Evolutionary conservation across 2,113 vertebrate species (phyloP).

Genomic region (Pitta sordida): DNA sequence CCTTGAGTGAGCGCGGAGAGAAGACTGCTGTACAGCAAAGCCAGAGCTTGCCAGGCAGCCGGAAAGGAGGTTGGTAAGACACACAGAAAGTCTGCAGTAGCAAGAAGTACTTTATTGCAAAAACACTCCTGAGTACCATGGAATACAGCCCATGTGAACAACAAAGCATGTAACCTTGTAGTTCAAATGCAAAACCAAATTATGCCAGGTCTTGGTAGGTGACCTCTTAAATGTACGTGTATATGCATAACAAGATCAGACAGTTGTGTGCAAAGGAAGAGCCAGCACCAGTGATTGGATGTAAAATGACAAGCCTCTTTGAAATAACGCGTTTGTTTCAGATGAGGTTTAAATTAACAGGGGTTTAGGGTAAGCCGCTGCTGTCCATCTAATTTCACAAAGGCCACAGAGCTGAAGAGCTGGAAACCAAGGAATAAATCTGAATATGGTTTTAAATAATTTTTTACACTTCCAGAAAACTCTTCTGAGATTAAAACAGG

Average conservation of each 20-base stretch:
- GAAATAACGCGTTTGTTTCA: background rate
- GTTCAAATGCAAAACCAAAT: conserved; percentile 14
- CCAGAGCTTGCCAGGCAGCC: background rate
- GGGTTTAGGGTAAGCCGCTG: background rate
- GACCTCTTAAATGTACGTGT: background rate
- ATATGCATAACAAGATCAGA: conserved; percentile 20
- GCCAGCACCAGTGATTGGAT: background rate
- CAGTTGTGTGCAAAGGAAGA: conserved; percentile 22
- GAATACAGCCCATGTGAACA: background rate
- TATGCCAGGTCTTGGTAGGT: background rate
- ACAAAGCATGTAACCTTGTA: background rate
- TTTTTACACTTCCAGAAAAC: background rate
- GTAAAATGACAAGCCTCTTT: conserved; percentile 2
- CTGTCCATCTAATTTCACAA: background rate
- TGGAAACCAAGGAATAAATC: background rate
- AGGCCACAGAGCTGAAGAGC: background rate
- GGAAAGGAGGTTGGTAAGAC: background rate
- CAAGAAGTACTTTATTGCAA: background rate
- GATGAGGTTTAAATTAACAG: background rate
- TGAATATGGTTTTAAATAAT: background rate
- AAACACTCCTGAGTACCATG: background rate
- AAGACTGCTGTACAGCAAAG: background rate
- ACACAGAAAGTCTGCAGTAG: background rate
- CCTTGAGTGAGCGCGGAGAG: background rate
- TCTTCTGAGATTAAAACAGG: background rate